These are phyloP conservation scores for Carabus problematicus DNA, from an alignment of 2,888 invertebrate species.

Conservation along the genomic window DNA sequence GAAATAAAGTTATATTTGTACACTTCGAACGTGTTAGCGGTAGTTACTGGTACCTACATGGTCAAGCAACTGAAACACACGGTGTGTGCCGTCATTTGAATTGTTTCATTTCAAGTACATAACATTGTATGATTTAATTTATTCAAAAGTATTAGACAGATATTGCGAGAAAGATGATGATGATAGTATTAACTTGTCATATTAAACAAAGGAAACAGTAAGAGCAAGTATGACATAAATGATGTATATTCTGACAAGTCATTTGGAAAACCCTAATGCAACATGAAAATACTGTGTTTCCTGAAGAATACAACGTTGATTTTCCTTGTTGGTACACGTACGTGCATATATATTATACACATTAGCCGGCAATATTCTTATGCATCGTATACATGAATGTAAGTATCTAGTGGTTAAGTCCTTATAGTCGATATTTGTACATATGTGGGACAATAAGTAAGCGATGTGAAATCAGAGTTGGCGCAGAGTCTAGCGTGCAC, in stretches of 20 bases:
- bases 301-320: no score
- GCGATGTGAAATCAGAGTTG: constrained; percentile 22
- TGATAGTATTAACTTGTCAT: neutral
- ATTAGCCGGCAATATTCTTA: no score
- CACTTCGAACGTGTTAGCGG: constrained; percentile 41
- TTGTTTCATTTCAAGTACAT: neutral
- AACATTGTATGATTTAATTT: neutral
- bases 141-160: neutral
- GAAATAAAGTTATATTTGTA: constrained; percentile 50
- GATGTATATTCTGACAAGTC: no score
- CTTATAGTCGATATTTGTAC: neutral
- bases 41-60: no score
- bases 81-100: neutral
- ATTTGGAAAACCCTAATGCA: no score
- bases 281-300: no score
- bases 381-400: no score
- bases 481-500: constrained; percentile 43
- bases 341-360: no score
- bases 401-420: no score
- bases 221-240: no score
- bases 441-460: constrained; percentile 17
- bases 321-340: no score
- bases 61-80: neutral
- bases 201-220: no score
- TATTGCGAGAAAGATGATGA: neutral